Percentiles rank a stretch among this genome's conserved stretches.
Conservation (phyloP, 1,140 invertebrate species). For the Pseudomyrmex sp. region DNA sequence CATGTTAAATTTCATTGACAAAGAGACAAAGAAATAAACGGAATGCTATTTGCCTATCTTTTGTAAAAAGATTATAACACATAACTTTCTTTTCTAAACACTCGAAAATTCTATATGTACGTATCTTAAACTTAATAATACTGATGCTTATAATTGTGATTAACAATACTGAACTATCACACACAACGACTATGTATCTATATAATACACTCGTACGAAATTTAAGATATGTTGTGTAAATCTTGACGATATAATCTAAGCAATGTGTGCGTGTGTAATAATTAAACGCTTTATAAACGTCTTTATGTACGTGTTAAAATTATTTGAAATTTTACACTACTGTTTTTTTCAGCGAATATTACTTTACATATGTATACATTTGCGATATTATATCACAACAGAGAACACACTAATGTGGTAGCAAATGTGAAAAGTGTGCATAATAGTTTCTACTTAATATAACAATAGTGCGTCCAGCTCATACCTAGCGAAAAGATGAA, state of each 20-base stretch:
- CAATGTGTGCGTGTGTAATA: not conserved
- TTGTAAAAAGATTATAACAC: not conserved
- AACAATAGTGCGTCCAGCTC: no score
- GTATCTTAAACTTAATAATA: conserved; percentile 42
- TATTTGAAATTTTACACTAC: no score
- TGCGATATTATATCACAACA: not conserved
- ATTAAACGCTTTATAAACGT: not conserved
- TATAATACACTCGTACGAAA: not conserved
- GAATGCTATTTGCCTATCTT: not conserved
- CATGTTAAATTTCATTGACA: not conserved
- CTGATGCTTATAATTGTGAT: not conserved
- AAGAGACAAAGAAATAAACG: not conserved
- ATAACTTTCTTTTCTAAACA: not conserved
- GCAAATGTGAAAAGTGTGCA: not conserved
- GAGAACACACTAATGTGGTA: not conserved
- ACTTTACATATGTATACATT: no score
- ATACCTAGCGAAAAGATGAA: no score
- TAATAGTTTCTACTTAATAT: not conserved
- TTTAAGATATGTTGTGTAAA: conserved; percentile 13
- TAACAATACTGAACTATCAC: conserved; percentile 42
- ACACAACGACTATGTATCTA: not conserved
- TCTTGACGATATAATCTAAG: not conserved
- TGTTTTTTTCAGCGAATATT: no score
- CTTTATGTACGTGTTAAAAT: not conserved
- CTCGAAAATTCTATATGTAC: not conserved